Percentiles rank a stretch among this genome's conserved stretches.
Evolutionary conservation across 2,113 vertebrate genomes (phyloP).

Genomic region (Rhombomys opimus): DNA sequence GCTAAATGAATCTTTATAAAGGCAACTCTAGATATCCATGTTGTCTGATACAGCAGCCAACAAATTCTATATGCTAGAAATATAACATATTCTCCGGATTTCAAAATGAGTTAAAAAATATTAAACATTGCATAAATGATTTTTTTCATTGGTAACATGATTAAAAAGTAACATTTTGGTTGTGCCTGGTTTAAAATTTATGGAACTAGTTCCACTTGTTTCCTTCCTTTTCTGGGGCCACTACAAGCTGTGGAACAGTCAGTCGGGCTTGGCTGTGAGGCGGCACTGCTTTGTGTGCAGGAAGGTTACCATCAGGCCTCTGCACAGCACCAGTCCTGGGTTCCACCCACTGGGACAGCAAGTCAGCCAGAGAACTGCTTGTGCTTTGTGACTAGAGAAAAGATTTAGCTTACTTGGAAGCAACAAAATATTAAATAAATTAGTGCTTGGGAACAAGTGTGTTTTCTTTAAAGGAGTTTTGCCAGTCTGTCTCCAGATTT

Average conservation of each 20-base stretch:
- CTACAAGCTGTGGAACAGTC: neutral
- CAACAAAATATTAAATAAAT: neutral
- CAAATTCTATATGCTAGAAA: neutral
- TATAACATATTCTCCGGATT: neutral
- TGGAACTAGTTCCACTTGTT: neutral
- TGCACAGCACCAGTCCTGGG: neutral
- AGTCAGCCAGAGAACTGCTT: neutral
- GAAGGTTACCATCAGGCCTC: neutral
- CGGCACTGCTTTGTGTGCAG: neutral
- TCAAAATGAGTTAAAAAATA: neutral
- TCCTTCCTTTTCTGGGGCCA: constrained; percentile 9
- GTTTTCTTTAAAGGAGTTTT: neutral
- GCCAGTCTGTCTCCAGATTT: neutral
- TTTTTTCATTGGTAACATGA: constrained; percentile 18
- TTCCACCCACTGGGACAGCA: neutral
- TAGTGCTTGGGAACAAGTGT: neutral
- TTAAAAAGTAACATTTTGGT: constrained; percentile 7
- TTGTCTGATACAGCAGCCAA: neutral
- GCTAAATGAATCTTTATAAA: neutral
- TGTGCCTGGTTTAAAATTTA: neutral
- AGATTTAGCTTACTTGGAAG: neutral
- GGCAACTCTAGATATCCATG: neutral
- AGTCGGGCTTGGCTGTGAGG: neutral
- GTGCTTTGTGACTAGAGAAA: neutral
- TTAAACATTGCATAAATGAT: neutral